phyloP scores from a whole-genome alignment of 2,888 invertebrate species.

The Tipula vernalis region DNA sequence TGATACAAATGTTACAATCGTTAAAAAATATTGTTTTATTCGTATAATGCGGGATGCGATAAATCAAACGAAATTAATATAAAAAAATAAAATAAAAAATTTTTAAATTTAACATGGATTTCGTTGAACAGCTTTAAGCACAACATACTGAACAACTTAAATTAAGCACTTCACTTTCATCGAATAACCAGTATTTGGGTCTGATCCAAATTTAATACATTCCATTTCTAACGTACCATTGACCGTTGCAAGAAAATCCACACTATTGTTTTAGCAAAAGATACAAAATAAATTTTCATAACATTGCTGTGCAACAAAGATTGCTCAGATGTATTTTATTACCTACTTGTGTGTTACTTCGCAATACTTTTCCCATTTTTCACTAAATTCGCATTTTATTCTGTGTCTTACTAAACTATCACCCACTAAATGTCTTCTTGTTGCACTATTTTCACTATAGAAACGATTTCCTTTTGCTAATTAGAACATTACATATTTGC shows the following conservation, averaged over 20 bases:
- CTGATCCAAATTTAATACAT: not conserved
- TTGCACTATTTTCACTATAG: too few species aligned
- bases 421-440: too few species aligned
- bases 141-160: not conserved
- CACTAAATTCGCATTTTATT: too few species aligned
- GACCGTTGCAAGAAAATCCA: not conserved
- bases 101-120: not conserved
- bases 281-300: too few species aligned
- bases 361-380: too few species aligned
- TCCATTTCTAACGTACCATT: not conserved
- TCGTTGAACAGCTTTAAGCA: not conserved
- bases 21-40: not conserved
- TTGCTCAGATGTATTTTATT: too few species aligned
- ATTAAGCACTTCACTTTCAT: not conserved
- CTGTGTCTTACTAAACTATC: too few species aligned
- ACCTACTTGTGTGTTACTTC: too few species aligned
- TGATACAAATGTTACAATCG: not conserved
- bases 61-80: not conserved
- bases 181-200: not conserved
- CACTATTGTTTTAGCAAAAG: too few species aligned
- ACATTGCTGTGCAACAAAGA: too few species aligned
- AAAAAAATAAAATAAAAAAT: not conserved
- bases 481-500: too few species aligned
- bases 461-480: too few species aligned
- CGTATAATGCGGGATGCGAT: not conserved